Evolutionary conservation across 2,113 vertebrate genomes (phyloP).

Genomic region (Leiothrix lutea): DNA sequence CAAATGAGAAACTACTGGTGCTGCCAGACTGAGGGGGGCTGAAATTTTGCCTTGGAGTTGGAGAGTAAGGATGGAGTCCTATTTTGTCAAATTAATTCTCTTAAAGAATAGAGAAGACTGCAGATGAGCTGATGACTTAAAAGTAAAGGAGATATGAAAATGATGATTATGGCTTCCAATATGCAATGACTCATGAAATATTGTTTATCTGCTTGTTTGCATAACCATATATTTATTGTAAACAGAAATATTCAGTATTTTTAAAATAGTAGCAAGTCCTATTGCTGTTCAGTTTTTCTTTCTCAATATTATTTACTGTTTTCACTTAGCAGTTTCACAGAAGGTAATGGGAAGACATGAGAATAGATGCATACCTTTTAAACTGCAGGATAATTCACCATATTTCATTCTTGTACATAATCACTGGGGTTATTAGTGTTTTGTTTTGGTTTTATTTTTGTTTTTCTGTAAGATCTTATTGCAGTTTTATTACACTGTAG

Average conservation of each 20-base stretch:
- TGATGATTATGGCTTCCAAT: neutral
- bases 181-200: neutral
- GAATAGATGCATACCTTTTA: neutral
- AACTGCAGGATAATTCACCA: neutral
- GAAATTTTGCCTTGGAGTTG: neutral
- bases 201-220: neutral
- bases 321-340: neutral
- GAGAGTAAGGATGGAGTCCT: neutral
- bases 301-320: neutral
- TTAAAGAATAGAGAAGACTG: neutral
- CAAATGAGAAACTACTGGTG: neutral
- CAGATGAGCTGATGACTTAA: neutral
- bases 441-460: neutral
- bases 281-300: neutral
- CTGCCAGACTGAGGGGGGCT: neutral
- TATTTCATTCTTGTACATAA: neutral
- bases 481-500: slow-evolving; percentile 6
- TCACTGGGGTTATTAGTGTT: neutral
- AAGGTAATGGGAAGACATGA: neutral
- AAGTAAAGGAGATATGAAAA: neutral
- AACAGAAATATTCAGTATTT: neutral
- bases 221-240: neutral
- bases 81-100: neutral
- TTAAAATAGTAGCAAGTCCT: neutral
- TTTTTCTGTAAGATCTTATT: neutral